phyloP scores from a whole-genome alignment of 53 echinoderm and acorn worm genomes.

The Holothuria leucospilota region DNA sequence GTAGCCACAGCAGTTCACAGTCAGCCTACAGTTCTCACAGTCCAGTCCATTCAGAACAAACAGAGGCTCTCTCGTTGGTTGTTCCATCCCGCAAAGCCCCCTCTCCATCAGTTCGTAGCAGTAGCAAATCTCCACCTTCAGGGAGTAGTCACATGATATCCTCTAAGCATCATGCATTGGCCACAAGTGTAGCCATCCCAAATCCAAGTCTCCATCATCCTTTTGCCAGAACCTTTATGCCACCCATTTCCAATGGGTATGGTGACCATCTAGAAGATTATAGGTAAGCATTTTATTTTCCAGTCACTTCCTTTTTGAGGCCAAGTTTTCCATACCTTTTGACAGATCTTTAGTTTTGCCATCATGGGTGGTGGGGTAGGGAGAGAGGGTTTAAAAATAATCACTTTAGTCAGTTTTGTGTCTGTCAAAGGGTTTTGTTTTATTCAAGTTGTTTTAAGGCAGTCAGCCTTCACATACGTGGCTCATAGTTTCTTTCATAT shows the following conservation, averaged over 20 bases:
- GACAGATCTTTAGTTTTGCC: too few relatives aligned
- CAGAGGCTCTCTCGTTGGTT: constrained; percentile 90
- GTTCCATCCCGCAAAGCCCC: constrained; percentile 71
- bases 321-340: too few relatives aligned
- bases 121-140: constrained; percentile 34
- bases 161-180: constrained; percentile 57
- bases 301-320: neutral
- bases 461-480: too few relatives aligned
- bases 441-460: too few relatives aligned
- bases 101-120: constrained; percentile 54
- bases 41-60: constrained; percentile 67
- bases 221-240: constrained; percentile 66
- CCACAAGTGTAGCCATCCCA: constrained; percentile 96
- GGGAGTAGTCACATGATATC: constrained; percentile 19
- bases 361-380: too few relatives aligned
- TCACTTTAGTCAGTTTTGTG: too few relatives aligned
- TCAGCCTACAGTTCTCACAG: constrained; percentile 10
- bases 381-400: too few relatives aligned
- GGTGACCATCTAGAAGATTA: constrained; percentile 24
- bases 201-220: constrained; percentile 95
- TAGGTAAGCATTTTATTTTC: constrained; percentile 31
- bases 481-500: too few relatives aligned
- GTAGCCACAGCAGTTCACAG: neutral
- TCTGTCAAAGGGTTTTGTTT: too few relatives aligned
- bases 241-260: constrained; percentile 10